A percentile compares a stretch with the other conserved stretches of the same genome.
These are phyloP conservation scores for Molothrus aeneus DNA, from an alignment of 2,797 vertebrate genomes.

Conservation along the genomic window DNA sequence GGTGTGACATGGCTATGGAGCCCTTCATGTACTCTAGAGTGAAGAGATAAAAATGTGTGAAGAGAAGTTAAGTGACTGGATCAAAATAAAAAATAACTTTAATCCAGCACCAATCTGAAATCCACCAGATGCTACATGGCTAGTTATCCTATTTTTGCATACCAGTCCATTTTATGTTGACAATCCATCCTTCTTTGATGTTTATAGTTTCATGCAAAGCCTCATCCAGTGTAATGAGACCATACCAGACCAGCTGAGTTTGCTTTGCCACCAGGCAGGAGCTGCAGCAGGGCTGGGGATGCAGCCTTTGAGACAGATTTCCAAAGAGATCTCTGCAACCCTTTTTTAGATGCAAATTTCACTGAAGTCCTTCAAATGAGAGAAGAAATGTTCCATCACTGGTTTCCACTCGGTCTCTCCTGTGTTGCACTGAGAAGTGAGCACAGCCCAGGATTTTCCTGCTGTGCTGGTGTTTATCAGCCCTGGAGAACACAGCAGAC, in stretches of 20 bases:
- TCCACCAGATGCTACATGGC: not conserved
- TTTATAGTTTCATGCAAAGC: not conserved
- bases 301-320: not conserved
- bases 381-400: not conserved
- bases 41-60: rapidly evolving
- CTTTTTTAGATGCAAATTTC: not conserved
- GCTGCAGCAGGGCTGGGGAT: not conserved
- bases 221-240: not conserved
- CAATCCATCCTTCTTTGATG: not conserved
- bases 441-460: conserved; percentile 84
- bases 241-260: not conserved
- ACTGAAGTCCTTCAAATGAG: not conserved
- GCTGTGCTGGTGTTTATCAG: conserved; percentile 83
- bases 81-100: not conserved
- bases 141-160: not conserved
- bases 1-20: not conserved
- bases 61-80: not conserved
- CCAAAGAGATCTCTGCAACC: not conserved
- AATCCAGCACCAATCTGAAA: not conserved
- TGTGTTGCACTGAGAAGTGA: conserved; percentile 73
- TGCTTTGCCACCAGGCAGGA: not conserved
- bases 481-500: conserved; percentile 86
- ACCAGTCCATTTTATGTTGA: not conserved
- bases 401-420: not conserved
- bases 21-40: not conserved